Percentiles rank a stretch among this genome's conserved stretches.
These are phyloP conservation scores for Ormyrus rosae DNA, from an alignment of 2,888 invertebrate genomes.

Conservation along the genomic window DNA sequence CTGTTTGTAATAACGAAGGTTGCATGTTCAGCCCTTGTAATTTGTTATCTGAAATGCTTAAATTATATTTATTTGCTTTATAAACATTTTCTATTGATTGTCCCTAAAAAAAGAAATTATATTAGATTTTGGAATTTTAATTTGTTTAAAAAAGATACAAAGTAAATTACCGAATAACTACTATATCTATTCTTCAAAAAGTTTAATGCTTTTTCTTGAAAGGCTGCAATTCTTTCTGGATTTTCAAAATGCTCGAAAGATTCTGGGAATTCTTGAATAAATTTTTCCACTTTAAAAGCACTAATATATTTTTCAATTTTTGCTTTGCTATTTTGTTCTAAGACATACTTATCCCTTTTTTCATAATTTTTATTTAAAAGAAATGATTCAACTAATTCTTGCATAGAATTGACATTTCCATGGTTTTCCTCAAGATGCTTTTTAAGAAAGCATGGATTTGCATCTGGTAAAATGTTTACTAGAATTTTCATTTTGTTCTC, in stretches of 20 bases:
- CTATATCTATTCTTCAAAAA: conserved; percentile 63
- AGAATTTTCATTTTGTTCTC: conserved; percentile 62
- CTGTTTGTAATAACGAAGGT: neutral
- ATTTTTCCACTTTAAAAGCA: conserved; percentile 74
- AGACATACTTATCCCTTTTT: conserved; percentile 58
- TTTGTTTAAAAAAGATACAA: neutral
- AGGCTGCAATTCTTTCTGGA: conserved; percentile 45
- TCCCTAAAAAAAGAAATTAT: conserved; percentile 3
- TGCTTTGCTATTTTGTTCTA: conserved; percentile 2
- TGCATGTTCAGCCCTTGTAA: neutral
- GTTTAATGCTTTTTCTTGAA: conserved; percentile 57
- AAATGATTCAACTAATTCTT: conserved; percentile 62
- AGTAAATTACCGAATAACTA: conserved; percentile 48
- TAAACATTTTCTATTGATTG: conserved; percentile 5
- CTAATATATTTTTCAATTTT: conserved; percentile 71
- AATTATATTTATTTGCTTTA: conserved; percentile 23
- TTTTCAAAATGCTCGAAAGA: conserved; percentile 72
- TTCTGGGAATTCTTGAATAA: conserved; percentile 75
- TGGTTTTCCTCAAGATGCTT: conserved; percentile 54
- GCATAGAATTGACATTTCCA: conserved; percentile 58
- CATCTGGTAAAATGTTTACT: conserved; percentile 69
- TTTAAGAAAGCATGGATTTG: conserved; percentile 67
- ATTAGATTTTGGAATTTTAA: neutral
- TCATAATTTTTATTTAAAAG: conserved; percentile 64
- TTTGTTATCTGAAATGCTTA: conserved; percentile 41